phyloP scores from a whole-genome alignment of 2,888 invertebrate species.

The Dynastes tityus region DNA sequence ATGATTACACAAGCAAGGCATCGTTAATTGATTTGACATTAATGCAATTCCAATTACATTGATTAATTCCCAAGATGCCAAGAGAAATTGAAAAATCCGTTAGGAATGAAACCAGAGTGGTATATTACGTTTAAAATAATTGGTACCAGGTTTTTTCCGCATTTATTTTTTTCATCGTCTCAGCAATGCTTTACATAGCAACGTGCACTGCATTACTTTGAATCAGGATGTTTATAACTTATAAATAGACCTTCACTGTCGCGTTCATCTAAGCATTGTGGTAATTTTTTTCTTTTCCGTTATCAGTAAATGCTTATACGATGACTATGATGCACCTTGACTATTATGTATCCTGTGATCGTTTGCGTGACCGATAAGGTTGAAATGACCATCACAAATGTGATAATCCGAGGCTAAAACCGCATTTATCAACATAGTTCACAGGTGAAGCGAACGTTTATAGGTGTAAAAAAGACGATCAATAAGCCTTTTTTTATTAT shows the following conservation, averaged over 20 bases:
- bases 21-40: no score
- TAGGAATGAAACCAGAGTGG: no score
- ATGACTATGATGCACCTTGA: constrained; percentile 12
- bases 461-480: constrained; percentile 11
- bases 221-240: constrained; percentile 38
- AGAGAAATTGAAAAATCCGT: no score
- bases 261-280: constrained; percentile 11
- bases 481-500: not conserved
- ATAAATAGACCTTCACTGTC: constrained; percentile 29
- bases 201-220: constrained; percentile 17
- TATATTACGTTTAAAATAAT: no score
- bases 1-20: no score
- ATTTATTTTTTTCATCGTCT: not conserved
- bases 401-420: constrained; percentile 32
- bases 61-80: no score
- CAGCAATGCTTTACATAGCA: constrained; percentile 1
- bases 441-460: not conserved
- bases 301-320: constrained; percentile 7
- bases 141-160: not conserved
- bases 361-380: constrained; percentile 14
- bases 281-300: constrained; percentile 20
- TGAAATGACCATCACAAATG: constrained; percentile 18
- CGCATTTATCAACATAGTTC: constrained; percentile 14
- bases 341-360: constrained; percentile 7
- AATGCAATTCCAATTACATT: no score